A percentile compares a stretch with the other conserved stretches of the same genome.
Evolutionary conservation across 37 sponge, comb jelly and placozoan species (phyloP).

Genomic region (Chondrosia reniformis): DNA sequence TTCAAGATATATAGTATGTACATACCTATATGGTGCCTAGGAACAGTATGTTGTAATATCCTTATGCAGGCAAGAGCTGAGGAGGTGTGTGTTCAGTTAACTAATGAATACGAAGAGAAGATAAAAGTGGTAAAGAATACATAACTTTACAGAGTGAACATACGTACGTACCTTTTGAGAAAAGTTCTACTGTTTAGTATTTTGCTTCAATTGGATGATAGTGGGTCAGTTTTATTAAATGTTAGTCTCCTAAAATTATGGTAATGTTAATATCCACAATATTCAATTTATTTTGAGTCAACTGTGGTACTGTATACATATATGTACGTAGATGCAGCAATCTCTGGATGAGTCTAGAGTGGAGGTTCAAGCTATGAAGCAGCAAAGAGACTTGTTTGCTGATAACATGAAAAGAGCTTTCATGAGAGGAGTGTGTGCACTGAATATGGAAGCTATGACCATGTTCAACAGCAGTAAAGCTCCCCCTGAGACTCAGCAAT

Average conservation of each 20-base stretch:
- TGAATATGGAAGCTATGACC: conserved; percentile 97
- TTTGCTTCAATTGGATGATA: too few species aligned
- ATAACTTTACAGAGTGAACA: too few species aligned
- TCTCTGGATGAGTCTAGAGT: conserved; percentile 55
- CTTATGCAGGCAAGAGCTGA: conserved; percentile 62
- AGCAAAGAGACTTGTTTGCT: conserved; percentile 75
- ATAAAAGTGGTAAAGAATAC: conserved; percentile 50
- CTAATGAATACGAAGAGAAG: conserved; percentile 79
- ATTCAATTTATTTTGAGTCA: background rate
- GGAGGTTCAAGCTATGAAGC: conserved; percentile 49
- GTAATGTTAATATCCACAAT: background rate
- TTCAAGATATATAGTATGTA: too few species aligned
- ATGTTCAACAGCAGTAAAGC: conserved; percentile 69
- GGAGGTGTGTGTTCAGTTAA: conserved; percentile 83
- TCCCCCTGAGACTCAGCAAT: too few species aligned
- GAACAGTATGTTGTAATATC: background rate
- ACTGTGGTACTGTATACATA: background rate
- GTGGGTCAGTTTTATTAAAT: too few species aligned
- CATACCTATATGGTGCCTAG: background rate
- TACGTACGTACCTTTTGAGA: too few species aligned
- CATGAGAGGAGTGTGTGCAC: conserved; percentile 99
- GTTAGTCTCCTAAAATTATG: too few species aligned
- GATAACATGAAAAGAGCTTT: conserved; percentile 98
- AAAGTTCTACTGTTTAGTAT: background rate
- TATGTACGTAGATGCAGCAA: conserved; percentile 40